Conservation (phyloP, 2,888 invertebrate genomes). For the Drosophila acutilabella region DNA sequence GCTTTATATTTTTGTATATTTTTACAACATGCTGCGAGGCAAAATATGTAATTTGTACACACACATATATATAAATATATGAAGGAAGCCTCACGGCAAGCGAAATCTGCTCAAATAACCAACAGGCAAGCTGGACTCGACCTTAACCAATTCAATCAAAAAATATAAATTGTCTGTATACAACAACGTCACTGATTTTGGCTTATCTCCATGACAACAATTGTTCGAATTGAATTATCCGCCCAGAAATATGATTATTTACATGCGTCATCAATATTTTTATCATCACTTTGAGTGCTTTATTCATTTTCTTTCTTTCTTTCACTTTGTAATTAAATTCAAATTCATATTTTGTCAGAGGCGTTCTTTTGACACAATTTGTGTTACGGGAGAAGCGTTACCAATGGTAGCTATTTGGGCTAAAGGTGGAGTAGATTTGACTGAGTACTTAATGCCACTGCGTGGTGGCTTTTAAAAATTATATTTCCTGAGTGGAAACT, state of each 20-base stretch:
- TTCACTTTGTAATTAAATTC: background rate
- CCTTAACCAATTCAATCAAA: constrained; percentile 29
- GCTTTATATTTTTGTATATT: constrained; percentile 21
- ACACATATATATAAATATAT: background rate
- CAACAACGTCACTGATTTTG: constrained; percentile 5
- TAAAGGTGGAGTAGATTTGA: background rate
- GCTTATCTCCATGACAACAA: constrained; percentile 19
- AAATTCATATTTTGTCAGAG: constrained; percentile 6
- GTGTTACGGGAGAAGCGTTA: background rate
- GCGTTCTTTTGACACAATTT: background rate
- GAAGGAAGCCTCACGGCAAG: constrained; percentile 6
- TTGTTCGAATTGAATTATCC: constrained; percentile 16
- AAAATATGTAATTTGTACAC: constrained; percentile 1
- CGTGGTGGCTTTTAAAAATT: background rate
- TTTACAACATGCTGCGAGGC: background rate
- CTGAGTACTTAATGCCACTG: background rate
- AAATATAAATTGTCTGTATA: constrained; percentile 20
- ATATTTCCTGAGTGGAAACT: background rate
- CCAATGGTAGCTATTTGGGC: background rate
- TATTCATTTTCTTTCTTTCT: background rate
- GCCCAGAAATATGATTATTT: constrained; percentile 16
- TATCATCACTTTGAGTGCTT: background rate
- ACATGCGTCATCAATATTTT: background rate
- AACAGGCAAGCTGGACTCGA: background rate
- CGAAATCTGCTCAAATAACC: constrained; percentile 10